phyloP scores from a whole-genome alignment of 1,140 invertebrate genomes.

The Euwallacea similis region DNA sequence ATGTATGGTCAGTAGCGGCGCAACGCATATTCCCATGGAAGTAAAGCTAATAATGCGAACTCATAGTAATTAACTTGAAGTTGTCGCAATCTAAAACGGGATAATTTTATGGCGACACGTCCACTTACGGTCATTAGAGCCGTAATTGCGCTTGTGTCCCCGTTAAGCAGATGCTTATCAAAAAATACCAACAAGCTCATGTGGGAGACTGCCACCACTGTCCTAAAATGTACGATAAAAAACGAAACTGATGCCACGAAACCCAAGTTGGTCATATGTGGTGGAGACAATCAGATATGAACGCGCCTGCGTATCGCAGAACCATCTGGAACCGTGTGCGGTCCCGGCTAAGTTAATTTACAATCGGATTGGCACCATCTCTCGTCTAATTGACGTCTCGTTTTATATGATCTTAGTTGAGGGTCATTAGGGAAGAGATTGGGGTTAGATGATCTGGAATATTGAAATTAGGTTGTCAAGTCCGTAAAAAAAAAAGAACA shows the following conservation, averaged over 20 bases:
- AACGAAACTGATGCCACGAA: too few relatives aligned
- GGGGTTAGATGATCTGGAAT: not conserved
- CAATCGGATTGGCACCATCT: constrained; percentile 37
- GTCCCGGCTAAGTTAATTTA: constrained; percentile 41
- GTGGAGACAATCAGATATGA: too few relatives aligned
- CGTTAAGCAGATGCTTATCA: not conserved
- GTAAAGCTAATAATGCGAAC: too few relatives aligned
- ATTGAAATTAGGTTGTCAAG: not conserved
- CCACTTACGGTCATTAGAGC: constrained; percentile 20
- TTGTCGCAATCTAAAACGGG: constrained; percentile 19
- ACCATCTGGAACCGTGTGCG: constrained; percentile 34
- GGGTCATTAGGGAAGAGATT: not conserved
- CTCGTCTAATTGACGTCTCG: constrained; percentile 44
- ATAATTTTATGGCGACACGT: constrained; percentile 16
- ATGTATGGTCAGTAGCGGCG: not conserved
- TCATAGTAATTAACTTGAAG: constrained; percentile 5
- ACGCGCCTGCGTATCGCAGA: not conserved
- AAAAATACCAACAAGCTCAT: too few relatives aligned
- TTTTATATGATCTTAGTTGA: constrained; percentile 3
- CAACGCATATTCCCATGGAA: too few relatives aligned
- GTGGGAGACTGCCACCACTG: too few relatives aligned
- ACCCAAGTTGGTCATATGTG: too few relatives aligned
- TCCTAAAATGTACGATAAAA: too few relatives aligned
- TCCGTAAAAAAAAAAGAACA: not conserved
- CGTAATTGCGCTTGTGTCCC: not conserved